Evolutionary conservation across 2,888 invertebrate genomes (phyloP).

Genomic region (Polyploca ridens): DNA sequence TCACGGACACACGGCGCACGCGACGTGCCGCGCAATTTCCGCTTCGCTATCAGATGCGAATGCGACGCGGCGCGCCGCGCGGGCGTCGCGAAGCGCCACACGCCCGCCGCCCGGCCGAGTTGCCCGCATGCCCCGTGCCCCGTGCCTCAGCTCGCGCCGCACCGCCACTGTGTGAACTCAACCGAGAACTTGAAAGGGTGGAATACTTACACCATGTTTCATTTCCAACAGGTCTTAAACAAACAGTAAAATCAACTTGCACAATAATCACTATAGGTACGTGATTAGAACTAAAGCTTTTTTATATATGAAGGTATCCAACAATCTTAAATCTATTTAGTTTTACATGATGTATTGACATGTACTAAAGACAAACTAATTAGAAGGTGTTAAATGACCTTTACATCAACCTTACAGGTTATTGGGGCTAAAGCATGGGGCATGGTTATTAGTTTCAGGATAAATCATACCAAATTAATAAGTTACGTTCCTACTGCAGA

Average conservation of each 20-base stretch:
- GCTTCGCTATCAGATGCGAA: slow-evolving; percentile 74
- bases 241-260: too few species aligned
- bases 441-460: too few species aligned
- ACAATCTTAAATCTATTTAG: too few species aligned
- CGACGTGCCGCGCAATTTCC: slow-evolving; percentile 80
- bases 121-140: slow-evolving; percentile 20
- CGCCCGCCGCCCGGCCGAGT: slow-evolving; percentile 30
- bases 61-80: slow-evolving; percentile 45
- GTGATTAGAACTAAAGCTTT: not conserved
- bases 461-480: too few species aligned
- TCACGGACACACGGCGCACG: slow-evolving; percentile 76
- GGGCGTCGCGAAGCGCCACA: not conserved
- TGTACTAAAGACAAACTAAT: too few species aligned
- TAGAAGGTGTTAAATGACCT: too few species aligned
- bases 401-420: too few species aligned
- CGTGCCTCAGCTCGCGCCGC: not conserved
- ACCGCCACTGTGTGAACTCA: slow-evolving; percentile 48
- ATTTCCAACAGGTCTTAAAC: slow-evolving; percentile 21
- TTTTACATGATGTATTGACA: too few species aligned
- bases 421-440: too few species aligned
- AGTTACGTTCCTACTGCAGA: too few species aligned
- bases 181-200: slow-evolving; percentile 45
- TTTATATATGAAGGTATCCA: slow-evolving; percentile 17
- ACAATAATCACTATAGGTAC: not conserved
- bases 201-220: slow-evolving; percentile 31